Conservation (phyloP, 2,888 invertebrate species). For the Rhodophaea formosa region DNA sequence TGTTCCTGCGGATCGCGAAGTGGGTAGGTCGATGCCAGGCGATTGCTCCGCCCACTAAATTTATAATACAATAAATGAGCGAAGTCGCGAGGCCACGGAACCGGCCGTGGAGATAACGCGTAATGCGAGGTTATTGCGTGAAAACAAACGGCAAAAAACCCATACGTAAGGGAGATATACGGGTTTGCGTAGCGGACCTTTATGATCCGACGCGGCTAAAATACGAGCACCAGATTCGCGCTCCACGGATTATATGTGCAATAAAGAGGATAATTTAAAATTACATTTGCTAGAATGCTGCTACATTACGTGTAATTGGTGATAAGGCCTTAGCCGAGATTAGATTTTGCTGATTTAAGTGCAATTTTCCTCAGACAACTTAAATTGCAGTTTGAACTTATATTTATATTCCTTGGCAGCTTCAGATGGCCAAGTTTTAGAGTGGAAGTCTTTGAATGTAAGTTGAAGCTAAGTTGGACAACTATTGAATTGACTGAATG, state of each 20-base stretch:
- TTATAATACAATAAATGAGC: constrained; percentile 77
- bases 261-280: constrained; percentile 73
- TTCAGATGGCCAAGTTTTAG: no score
- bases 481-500: no score
- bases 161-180: constrained; percentile 62
- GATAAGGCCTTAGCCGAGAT: constrained; percentile 32
- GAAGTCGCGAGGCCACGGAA: constrained; percentile 57
- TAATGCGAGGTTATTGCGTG: constrained; percentile 72
- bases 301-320: constrained; percentile 57
- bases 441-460: no score
- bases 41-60: constrained; percentile 76
- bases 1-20: constrained; percentile 62
- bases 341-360: not conserved
- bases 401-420: no score
- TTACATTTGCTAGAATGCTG: constrained; percentile 64
- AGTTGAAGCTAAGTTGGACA: no score
- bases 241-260: constrained; percentile 64
- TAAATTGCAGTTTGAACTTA: no score
- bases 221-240: constrained; percentile 63
- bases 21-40: constrained; percentile 66
- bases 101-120: constrained; percentile 68
- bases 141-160: constrained; percentile 75
- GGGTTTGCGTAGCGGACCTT: constrained; percentile 60
- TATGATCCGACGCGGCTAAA: constrained; percentile 65
- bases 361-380: constrained; percentile 22